Conservation (phyloP, 2,113 vertebrate species). For the Xenus cinereus region DNA sequence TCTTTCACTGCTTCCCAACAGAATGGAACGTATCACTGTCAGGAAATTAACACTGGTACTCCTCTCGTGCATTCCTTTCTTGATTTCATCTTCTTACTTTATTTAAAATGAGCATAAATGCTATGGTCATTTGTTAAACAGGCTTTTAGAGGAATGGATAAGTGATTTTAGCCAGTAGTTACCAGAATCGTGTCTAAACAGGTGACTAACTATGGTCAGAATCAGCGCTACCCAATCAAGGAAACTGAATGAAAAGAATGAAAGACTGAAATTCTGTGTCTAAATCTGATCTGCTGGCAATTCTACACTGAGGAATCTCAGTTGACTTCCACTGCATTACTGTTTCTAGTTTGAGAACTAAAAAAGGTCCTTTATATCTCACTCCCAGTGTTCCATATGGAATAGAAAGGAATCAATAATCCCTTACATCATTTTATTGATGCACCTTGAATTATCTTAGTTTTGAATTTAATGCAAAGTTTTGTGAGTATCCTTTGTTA, state of each 20-base stretch:
- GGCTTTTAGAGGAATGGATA: background rate
- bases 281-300: background rate
- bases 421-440: background rate
- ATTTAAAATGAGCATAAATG: background rate
- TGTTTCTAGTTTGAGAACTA: background rate
- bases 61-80: background rate
- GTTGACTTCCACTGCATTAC: background rate
- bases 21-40: background rate
- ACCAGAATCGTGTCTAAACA: background rate
- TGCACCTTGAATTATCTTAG: background rate
- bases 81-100: background rate
- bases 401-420: background rate
- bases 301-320: background rate
- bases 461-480: background rate
- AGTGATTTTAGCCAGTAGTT: background rate
- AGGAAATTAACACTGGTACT: background rate
- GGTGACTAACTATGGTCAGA: background rate
- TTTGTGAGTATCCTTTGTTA: background rate
- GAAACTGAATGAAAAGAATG: background rate
- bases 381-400: fast-evolving
- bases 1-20: background rate
- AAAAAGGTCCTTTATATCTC: background rate
- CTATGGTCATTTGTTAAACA: background rate
- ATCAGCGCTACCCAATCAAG: background rate
- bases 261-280: background rate